Evolutionary conservation across 92 coral and sea anemone genomes (phyloP).

Genomic region (Bergia sp.): DNA sequence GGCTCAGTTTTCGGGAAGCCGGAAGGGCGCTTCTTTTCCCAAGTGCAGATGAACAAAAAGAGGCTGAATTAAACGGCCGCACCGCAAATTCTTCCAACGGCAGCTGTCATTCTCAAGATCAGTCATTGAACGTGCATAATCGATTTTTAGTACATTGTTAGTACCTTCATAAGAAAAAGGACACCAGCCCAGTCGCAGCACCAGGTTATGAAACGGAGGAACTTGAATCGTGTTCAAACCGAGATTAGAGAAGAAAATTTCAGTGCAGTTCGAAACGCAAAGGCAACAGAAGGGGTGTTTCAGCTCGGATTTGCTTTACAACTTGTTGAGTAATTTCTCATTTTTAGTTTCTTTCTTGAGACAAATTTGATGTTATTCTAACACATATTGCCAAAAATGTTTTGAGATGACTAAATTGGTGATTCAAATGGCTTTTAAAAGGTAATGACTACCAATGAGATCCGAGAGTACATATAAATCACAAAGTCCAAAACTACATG

Average conservation of each 20-base stretch:
- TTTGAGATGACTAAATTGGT: constrained; percentile 9
- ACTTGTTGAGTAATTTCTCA: constrained; percentile 1
- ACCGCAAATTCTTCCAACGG: constrained; percentile 24
- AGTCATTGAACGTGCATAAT: background rate
- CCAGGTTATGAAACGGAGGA: constrained; percentile 30
- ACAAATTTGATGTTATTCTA: constrained; percentile 8
- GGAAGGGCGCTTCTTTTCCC: constrained; percentile 24
- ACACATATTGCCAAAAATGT: background rate
- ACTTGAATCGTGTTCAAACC: constrained; percentile 26
- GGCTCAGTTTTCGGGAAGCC: too few species aligned
- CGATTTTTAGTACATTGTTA: constrained; percentile 20
- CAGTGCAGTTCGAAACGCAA: constrained; percentile 26
- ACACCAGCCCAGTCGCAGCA: constrained; percentile 12
- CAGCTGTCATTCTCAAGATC: constrained; percentile 32
- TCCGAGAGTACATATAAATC: background rate
- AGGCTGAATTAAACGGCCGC: constrained; percentile 24
- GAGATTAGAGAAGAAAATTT: background rate
- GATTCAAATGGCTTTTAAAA: constrained; percentile 1
- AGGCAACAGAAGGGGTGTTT: constrained; percentile 25
- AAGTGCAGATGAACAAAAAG: constrained; percentile 1
- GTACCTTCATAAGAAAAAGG: background rate
- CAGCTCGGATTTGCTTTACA: constrained; percentile 29
- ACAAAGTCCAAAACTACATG: too few species aligned
- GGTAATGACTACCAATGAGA: background rate
- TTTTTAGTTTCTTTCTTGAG: constrained; percentile 9